phyloP scores from a whole-genome alignment of 2,888 invertebrate species.

The Drosophila colorata region DNA sequence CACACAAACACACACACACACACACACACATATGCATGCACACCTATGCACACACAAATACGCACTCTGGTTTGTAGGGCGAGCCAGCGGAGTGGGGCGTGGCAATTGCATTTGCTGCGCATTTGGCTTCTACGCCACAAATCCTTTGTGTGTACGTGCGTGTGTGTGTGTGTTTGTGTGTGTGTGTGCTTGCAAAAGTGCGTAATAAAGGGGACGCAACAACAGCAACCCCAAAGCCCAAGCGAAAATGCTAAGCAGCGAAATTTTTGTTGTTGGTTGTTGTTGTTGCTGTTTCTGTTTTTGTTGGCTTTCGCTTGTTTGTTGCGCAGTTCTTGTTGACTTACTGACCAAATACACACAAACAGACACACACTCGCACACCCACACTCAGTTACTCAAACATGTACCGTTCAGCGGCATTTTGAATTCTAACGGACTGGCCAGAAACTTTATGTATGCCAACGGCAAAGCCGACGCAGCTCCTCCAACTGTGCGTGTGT shows the following conservation, averaged over 20 bases:
- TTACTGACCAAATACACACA: slow-evolving; percentile 62
- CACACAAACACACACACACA: slow-evolving; percentile 21
- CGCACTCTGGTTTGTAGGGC: slow-evolving; percentile 5
- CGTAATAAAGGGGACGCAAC: slow-evolving; percentile 57
- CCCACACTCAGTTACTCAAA: background rate
- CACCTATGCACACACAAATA: slow-evolving; percentile 22
- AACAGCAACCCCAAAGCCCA: slow-evolving; percentile 45
- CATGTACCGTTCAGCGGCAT: slow-evolving; percentile 32
- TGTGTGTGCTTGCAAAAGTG: slow-evolving; percentile 45
- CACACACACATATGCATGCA: no score
- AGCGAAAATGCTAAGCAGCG: slow-evolving; percentile 25
- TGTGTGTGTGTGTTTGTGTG: slow-evolving; percentile 12
- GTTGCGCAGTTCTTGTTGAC: slow-evolving; percentile 57
- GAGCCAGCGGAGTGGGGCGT: slow-evolving; percentile 63
- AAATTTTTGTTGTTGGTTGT: slow-evolving; percentile 27
- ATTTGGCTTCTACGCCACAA: slow-evolving; percentile 75
- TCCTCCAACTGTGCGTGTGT: slow-evolving; percentile 25
- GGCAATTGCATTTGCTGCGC: slow-evolving; percentile 78
- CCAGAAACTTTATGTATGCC: slow-evolving; percentile 53
- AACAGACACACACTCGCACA: slow-evolving; percentile 4
- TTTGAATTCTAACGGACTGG: slow-evolving; percentile 34
- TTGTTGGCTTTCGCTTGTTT: slow-evolving; percentile 36
- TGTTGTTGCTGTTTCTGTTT: slow-evolving; percentile 23
- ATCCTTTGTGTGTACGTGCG: slow-evolving; percentile 9
- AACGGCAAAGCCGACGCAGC: slow-evolving; percentile 38